These are phyloP conservation scores for Myotis vivesi DNA, from an alignment of 2,797 vertebrate species.

Conservation along the genomic window DNA sequence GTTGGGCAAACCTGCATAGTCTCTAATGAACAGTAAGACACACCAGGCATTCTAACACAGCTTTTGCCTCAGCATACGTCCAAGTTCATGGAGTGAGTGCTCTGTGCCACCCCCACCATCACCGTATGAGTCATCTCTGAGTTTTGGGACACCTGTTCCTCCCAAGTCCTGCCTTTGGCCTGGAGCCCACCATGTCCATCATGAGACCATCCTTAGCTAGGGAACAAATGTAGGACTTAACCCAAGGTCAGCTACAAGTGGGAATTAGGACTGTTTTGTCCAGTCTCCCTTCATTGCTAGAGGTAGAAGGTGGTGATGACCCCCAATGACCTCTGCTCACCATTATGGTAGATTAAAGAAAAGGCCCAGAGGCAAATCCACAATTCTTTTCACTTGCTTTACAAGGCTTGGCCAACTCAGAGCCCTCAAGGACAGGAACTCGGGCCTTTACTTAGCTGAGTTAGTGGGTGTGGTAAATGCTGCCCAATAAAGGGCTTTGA, in stretches of 20 bases:
- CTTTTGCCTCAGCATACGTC: background rate
- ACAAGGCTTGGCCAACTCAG: background rate
- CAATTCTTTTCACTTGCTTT: background rate
- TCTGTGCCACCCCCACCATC: background rate
- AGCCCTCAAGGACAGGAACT: background rate
- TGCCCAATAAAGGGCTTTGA: background rate
- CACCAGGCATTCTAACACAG: no score
- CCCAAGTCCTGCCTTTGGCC: background rate
- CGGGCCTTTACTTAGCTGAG: background rate
- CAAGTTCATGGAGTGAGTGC: background rate
- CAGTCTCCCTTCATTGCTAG: background rate
- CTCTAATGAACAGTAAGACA: background rate
- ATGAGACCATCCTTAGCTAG: background rate
- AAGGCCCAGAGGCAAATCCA: background rate
- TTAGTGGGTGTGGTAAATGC: background rate
- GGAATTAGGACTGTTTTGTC: background rate
- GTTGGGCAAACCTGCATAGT: background rate
- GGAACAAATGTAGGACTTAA: background rate
- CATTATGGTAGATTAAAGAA: background rate
- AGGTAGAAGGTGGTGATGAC: background rate
- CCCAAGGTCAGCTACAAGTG: background rate
- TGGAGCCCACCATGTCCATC: background rate
- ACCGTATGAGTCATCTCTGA: background rate
- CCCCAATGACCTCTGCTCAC: background rate
- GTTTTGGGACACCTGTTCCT: background rate